A percentile compares a stretch with the other conserved stretches of the same genome.
Evolutionary conservation across 2,113 vertebrate genomes (phyloP).

Genomic region (Nibea albiflora): DNA sequence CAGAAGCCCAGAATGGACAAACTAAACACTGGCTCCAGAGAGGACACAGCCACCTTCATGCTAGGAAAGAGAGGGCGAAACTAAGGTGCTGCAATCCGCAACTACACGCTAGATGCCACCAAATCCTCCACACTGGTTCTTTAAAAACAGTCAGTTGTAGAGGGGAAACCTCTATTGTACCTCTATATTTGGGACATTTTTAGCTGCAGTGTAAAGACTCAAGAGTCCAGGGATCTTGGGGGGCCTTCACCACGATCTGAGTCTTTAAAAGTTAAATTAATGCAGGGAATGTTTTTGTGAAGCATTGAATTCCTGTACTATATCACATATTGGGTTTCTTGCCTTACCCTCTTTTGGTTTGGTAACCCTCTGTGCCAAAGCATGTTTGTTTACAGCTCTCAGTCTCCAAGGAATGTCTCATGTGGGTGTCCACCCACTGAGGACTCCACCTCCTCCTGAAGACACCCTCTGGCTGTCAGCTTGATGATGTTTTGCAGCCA

Average conservation of each 20-base stretch:
- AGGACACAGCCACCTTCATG: no score
- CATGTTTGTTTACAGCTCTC: slow-evolving; percentile 64
- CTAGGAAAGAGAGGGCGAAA: no score
- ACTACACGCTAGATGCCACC: no score
- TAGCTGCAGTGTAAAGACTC: background rate
- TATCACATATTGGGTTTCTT: background rate
- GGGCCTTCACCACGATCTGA: background rate
- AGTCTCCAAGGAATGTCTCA: slow-evolving; percentile 68
- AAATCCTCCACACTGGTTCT: no score
- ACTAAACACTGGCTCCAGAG: no score
- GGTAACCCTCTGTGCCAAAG: slow-evolving; percentile 22
- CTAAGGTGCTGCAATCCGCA: no score
- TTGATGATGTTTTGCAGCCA: slow-evolving; percentile 55
- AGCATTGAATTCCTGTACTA: background rate
- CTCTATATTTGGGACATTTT: background rate
- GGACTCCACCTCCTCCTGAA: slow-evolving; percentile 49
- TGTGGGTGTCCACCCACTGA: slow-evolving; percentile 60
- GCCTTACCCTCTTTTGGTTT: background rate
- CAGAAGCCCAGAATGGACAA: no score
- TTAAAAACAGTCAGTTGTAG: no score
- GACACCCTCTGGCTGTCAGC: slow-evolving; percentile 59
- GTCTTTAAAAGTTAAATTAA: background rate
- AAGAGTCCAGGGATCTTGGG: background rate
- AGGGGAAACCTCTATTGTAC: background rate
- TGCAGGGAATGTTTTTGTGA: background rate